Evolutionary conservation across 2,888 invertebrate species (phyloP).

Genomic region (Ashinkailepas kermadecensis): DNA sequence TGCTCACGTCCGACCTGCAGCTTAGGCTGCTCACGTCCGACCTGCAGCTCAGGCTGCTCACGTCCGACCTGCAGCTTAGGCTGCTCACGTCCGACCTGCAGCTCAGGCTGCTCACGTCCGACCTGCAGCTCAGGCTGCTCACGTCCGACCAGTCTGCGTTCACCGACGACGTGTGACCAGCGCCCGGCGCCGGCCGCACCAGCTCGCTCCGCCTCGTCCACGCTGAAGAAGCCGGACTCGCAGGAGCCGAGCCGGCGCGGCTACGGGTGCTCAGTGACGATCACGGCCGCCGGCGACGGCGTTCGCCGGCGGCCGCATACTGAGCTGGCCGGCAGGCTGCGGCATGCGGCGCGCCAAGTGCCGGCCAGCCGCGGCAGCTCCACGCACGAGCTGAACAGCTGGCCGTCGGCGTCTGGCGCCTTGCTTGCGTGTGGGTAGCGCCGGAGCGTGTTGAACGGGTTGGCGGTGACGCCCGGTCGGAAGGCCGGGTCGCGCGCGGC

Average conservation of each 20-base stretch:
- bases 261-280: slow-evolving; percentile 32
- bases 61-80: slow-evolving; percentile 43
- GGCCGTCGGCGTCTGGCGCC: slow-evolving; percentile 34
- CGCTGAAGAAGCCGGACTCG: slow-evolving; percentile 83
- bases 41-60: slow-evolving; percentile 61
- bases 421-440: slow-evolving; percentile 56
- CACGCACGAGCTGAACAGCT: slow-evolving; percentile 66
- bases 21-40: slow-evolving; percentile 76
- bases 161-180: slow-evolving; percentile 53
- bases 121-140: no score
- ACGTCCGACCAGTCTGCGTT: slow-evolving; percentile 80
- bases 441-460: slow-evolving; percentile 65
- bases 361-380: slow-evolving; percentile 47
- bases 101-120: slow-evolving; percentile 38
- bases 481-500: slow-evolving; percentile 36
- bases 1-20: slow-evolving; percentile 78
- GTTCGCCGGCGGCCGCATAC: background rate
- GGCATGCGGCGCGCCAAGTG: slow-evolving; percentile 11
- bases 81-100: slow-evolving; percentile 40
- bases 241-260: slow-evolving; percentile 71
- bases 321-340: slow-evolving; percentile 30
- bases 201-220: slow-evolving; percentile 46
- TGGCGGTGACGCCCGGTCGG: slow-evolving; percentile 44
- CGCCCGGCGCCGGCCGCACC: no score
- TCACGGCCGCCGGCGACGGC: background rate